These are phyloP conservation scores for Sminthopsis crassicaudata DNA, from an alignment of 2,113 vertebrate genomes.

Conservation along the genomic window DNA sequence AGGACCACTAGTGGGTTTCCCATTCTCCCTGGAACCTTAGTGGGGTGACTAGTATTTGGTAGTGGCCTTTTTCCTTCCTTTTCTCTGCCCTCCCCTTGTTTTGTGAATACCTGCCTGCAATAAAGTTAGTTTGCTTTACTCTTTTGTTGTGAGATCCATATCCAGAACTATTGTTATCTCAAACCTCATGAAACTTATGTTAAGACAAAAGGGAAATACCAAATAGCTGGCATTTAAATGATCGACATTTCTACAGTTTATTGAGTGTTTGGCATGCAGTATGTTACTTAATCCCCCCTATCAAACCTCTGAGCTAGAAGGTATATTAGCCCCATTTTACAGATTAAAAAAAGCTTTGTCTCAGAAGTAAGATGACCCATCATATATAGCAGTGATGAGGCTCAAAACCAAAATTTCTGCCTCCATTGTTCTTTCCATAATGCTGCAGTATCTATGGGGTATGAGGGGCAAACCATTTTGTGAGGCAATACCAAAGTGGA, in stretches of 20 bases:
- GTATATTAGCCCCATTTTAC: not conserved
- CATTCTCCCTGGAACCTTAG: not conserved
- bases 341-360: not conserved
- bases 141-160: not conserved
- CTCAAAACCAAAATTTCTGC: not conserved
- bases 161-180: not conserved
- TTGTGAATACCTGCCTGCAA: not conserved
- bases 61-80: not conserved
- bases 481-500: not conserved
- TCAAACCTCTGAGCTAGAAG: not conserved
- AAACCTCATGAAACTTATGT: not conserved
- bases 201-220: not conserved
- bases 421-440: not conserved
- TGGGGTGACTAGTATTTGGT: not conserved
- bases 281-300: not conserved
- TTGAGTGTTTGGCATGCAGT: not conserved
- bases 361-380: not conserved
- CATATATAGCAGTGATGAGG: not conserved
- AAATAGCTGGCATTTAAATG: not conserved
- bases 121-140: not conserved
- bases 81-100: not conserved
- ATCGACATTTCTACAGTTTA: not conserved
- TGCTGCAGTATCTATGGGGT: not conserved
- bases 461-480: not conserved
- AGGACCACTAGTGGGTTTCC: not conserved